These are phyloP conservation scores for Thymallus thymallus DNA, from an alignment of 2,113 vertebrate genomes.

Conservation along the genomic window DNA sequence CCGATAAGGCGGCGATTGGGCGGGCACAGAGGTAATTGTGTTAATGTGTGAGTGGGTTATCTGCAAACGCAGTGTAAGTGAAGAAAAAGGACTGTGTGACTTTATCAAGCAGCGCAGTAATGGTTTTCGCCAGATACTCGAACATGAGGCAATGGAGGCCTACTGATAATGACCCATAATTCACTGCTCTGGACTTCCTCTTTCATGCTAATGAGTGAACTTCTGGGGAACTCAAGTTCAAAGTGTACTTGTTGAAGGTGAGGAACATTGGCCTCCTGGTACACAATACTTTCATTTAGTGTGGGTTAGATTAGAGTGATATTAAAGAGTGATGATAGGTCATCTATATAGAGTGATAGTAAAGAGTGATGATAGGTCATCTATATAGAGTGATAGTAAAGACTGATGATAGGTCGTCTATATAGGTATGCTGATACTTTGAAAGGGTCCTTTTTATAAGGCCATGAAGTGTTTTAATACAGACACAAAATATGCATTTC, in stretches of 20 bases:
- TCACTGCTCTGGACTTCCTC: slow-evolving; percentile 15
- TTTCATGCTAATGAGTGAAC: not conserved
- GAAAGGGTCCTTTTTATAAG: not conserved
- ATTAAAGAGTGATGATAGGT: not conserved
- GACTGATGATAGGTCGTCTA: not conserved
- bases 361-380: not conserved
- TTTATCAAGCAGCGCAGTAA: slow-evolving; percentile 46
- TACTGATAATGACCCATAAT: slow-evolving; percentile 30
- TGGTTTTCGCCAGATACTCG: slow-evolving; percentile 49
- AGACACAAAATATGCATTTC: not conserved
- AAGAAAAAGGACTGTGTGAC: slow-evolving; percentile 27
- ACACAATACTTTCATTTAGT: not conserved
- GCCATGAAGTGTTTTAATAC: too few relatives aligned
- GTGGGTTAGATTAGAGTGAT: not conserved
- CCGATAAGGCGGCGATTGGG: slow-evolving; percentile 67
- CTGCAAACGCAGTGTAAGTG: slow-evolving; percentile 37
- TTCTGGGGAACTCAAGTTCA: not conserved
- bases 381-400: not conserved
- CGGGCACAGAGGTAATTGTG: slow-evolving; percentile 59
- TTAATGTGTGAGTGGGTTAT: slow-evolving; percentile 63
- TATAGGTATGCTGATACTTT: too few relatives aligned
- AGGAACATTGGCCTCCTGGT: slow-evolving; percentile 2
- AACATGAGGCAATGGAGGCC: slow-evolving; percentile 28
- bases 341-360: too few relatives aligned
- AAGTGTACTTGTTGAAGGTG: not conserved